Evolutionary conservation across 2,113 vertebrate genomes (phyloP).

Genomic region (Beaufortia kweichowensis): DNA sequence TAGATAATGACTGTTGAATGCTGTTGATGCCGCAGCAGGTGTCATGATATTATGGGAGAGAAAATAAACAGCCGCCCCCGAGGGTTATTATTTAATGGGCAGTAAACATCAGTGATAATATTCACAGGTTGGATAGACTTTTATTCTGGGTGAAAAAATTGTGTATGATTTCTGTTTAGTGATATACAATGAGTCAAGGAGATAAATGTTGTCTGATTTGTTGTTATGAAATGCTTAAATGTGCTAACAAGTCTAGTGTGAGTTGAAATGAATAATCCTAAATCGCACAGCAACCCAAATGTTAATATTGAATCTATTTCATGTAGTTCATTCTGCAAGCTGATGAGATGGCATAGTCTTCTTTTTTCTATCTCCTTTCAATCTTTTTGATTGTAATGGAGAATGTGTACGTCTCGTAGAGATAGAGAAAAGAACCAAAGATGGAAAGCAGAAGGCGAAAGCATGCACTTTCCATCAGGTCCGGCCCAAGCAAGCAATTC

Average conservation of each 20-base stretch:
- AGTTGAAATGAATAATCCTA: constrained; percentile 27
- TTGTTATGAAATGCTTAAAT: constrained; percentile 29
- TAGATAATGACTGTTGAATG: constrained; percentile 52
- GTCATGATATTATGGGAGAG: not conserved
- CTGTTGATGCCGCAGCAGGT: constrained; percentile 32
- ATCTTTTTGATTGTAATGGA: constrained; percentile 36
- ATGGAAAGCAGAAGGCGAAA: constrained; percentile 48
- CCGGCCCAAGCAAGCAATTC: constrained; percentile 73
- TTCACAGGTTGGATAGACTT: constrained; percentile 3
- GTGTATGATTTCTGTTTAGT: constrained; percentile 18
- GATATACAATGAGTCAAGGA: not conserved
- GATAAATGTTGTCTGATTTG: constrained; percentile 9
- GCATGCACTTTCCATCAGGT: constrained; percentile 71
- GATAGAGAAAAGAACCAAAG: constrained; percentile 50
- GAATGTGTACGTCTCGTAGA: constrained; percentile 19
- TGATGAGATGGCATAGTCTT: constrained; percentile 34
- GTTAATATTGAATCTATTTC: constrained; percentile 34
- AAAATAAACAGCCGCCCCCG: constrained; percentile 29
- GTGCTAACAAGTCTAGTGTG: constrained; percentile 1
- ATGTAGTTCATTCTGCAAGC: constrained; percentile 23
- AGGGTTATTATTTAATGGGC: not conserved
- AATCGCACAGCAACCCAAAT: constrained; percentile 9
- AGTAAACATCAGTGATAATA: not conserved
- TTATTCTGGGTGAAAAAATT: too few relatives aligned
- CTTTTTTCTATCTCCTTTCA: constrained; percentile 12